Evolutionary conservation across 2,797 vertebrate species (phyloP), one percentile per base, ranked within the genome.

Genomic region (Apodemus agrarius): DNA sequence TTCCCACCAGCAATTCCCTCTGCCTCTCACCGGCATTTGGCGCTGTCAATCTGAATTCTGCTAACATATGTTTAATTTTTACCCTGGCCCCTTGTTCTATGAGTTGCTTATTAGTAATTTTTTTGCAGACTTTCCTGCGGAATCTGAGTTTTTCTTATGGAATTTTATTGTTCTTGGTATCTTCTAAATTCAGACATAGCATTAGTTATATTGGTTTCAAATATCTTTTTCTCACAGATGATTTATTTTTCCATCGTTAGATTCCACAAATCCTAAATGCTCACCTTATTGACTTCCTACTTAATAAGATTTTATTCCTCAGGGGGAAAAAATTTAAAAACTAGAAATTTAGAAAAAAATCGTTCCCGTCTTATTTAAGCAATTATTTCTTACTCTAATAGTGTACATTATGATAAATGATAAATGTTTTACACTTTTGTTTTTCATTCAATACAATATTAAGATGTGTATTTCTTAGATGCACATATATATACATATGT

Each of bases 1-100:
- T 31, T 80, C 80, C 49, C 19, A 91, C 16, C 34, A 93, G 22
- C 49, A 84, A 59, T 40, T 65, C 63, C n/a, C 37, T 40, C 74
- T 75, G 13, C 95, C n/a, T 83, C 57, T 94, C 61, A 40, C 19
- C 31, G 79, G 21, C 49, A 67, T 87, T 91, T 94, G 26, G 21
- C 82, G 4, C 17, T 89, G 52, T 90, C 37, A 34, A 31, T 94
- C 79, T 76, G 80, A 93, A 78, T 69, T 93, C 84, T 88, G 86
- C 24, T 91, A 95, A 85, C 10, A 37, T 59, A 49, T 87, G 78
- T 89, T 92, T 29, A 94, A 89, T 63, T 91, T 94, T 26, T 46
- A 72, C 3, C 43, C 54, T 65, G 37, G 3, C 65, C 89, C 87
- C 31, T 93, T 91, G 11, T 26, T 95, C 9, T 46, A 1, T 79